These are phyloP conservation scores for Rhabdophis nuchalis DNA, from an alignment of 2,797 vertebrate genomes.

Conservation along the genomic window DNA sequence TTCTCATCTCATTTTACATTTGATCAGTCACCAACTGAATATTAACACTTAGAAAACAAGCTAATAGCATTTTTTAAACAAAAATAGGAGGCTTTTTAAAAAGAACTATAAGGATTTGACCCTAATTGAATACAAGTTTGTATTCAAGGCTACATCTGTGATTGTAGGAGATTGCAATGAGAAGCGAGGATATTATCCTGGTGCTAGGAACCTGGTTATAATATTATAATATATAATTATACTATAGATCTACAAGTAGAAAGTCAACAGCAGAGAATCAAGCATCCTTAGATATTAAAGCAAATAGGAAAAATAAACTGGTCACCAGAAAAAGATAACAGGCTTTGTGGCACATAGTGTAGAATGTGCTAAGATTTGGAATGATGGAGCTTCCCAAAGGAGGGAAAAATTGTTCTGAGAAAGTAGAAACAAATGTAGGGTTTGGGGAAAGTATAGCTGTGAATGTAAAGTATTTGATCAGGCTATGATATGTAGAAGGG, in stretches of 20 bases:
- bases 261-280: not conserved
- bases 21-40: conserved; percentile 34
- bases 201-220: not conserved
- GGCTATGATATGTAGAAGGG: not conserved
- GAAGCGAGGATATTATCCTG: not conserved
- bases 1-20: conserved; percentile 62
- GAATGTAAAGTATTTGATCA: not conserved
- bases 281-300: not conserved
- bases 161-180: not conserved
- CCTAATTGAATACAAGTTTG: not conserved
- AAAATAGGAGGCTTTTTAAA: not conserved
- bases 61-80: not conserved
- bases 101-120: not conserved
- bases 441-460: not conserved
- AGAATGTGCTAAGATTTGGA: not conserved
- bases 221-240: no score
- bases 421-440: not conserved
- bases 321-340: not conserved
- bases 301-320: not conserved
- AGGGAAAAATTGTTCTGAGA: not conserved
- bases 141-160: not conserved
- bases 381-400: not conserved
- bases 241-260: not conserved
- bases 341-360: not conserved
- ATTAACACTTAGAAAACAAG: conserved; percentile 27